Base-by-base conservation (phyloP, 1,140 invertebrate genomes). In the Cryptotermes secundus region DNA sequence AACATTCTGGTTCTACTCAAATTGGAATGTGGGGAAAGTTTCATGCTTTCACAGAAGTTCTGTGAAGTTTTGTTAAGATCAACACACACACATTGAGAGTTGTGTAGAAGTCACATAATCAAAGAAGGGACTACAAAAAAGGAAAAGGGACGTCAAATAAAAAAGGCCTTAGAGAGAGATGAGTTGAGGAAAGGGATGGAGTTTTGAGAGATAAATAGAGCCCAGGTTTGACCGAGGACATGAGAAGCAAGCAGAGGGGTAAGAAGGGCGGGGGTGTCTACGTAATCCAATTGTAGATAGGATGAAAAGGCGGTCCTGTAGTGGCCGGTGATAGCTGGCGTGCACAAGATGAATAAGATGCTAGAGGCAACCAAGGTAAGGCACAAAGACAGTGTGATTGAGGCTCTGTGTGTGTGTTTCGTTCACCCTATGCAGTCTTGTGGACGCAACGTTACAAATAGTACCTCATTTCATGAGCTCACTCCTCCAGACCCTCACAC, bases 371-470 rank as follows among this genome's bases (percentile, higher is more conserved):
- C 59, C 59, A 49, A 49, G 16, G 19, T 19, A 49, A 3, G 45
- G 22, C 45, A 72, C 59, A 72, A 72, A 72, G 59, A n/a, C 59
- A n/a, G 26, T n/a, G 59, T 72, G 59, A 72, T 72, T 72, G 59
- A 72, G 59, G 26, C 26, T 22, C 45, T 49, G 45, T 49, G 3
- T 49, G 45, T 49, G 3, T 49, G 45, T 49, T 49, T 49, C 45
- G 59, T n/a, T n/a, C 9, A 31, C 0, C n/a, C n/a, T n/a, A 72
- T 26, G 59, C n/a, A 26, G n/a, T 72, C 59, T 72, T 72, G 26
- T 31, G 59, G 26, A 26, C n/a, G 59, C 59, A 72, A 26, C 59
- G 2, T 72, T 72, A 72, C 59, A 72, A 72, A 72, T 72, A 72
- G 26, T 72, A 14, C 26, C 59, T 31, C 59, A 72, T 72, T 72